These are phyloP conservation scores for Pseudorhiza aurosa DNA, from an alignment of 30 jellyfish, hydroid and myxozoan species.

Conservation along the genomic window DNA sequence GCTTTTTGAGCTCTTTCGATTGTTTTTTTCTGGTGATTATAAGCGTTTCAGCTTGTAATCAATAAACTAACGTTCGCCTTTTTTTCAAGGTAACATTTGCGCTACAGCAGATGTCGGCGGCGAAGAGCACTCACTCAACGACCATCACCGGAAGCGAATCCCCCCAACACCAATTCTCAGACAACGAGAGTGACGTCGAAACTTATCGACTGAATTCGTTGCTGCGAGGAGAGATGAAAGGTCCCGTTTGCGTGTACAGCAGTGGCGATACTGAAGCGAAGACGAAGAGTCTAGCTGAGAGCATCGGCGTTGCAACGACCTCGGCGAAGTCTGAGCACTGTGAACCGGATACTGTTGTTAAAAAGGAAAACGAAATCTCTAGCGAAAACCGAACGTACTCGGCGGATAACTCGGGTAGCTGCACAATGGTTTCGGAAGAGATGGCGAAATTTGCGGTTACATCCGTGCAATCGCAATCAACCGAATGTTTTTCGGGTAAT, in stretches of 20 bases:
- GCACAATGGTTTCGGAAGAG: constrained; percentile 59
- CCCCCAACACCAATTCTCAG: constrained; percentile 85
- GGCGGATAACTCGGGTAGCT: constrained; percentile 28
- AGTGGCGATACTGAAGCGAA: constrained; percentile 36
- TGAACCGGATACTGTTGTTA: background rate
- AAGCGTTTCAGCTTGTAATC: no score
- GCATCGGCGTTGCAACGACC: constrained; percentile 18
- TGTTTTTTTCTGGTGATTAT: no score
- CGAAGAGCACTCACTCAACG: constrained; percentile 73
- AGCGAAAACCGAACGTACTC: background rate
- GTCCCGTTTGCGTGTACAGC: constrained; percentile 79
- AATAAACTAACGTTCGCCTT: background rate
- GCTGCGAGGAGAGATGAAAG: constrained; percentile 83
- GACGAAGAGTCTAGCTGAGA: constrained; percentile 37
- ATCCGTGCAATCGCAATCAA: constrained; percentile 34
- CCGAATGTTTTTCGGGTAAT: background rate
- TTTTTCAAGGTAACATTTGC: constrained; percentile 58
- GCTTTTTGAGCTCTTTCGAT: no score
- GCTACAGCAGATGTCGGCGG: constrained; percentile 47
- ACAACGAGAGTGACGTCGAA: constrained; percentile 87
- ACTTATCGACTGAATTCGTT: constrained; percentile 84
- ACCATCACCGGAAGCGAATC: constrained; percentile 90
- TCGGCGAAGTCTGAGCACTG: background rate
- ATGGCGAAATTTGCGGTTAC: constrained; percentile 43
- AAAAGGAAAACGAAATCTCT: background rate